Base-by-base conservation (phyloP, 2,113 vertebrate species). In the Isichthys henryi region DNA sequence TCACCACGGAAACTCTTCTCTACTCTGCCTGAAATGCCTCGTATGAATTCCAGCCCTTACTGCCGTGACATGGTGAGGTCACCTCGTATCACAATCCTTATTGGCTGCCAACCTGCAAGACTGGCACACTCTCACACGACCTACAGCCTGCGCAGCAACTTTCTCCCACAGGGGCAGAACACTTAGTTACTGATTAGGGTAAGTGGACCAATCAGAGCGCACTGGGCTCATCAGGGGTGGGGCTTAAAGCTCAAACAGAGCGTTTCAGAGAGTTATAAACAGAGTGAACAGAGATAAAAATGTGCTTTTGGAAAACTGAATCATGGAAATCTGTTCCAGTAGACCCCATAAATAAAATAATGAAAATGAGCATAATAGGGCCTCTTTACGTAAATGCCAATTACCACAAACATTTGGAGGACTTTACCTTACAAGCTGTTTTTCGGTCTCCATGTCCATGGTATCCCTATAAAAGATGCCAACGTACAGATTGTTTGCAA, bases 361-460 rank as follows among this genome's bases (percentile, higher is more conserved):
- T 31, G 62, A 70, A 70, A 70, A 70, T 70, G 2, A 70, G n/a
- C 62, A 70, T 70, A 13, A 31, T 70, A 31, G 62, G 27, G 10
- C n/a, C 9, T 27, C 23, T 27, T 66, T 70, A 70, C 10, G 3
- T 70, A 31, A 62, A 66, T 11, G 58, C 58, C 23, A 66, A 70
- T 31, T 13, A 31, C 62, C 62, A 31, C 10, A 70, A 27, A 31
- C n/a, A 52, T 15, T 52, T 27, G n/a, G 23, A 86, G n/a, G 83
- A 46, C 83, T 27, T 94, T 94, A 99, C 98, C 98, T 97, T 93
- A 97, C 97, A 77, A 98, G 96, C 43, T 96, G 95, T 93, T 99
- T 98, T 89, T 99, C 98, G 95, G 98, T 99, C 93, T 99, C 98
- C 91, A 97, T 97, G 92, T 99, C 98, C 97, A 99, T 99, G 93